These are phyloP conservation scores for Lithosia quadra DNA, from an alignment of 2,888 invertebrate species.

Conservation along the genomic window DNA sequence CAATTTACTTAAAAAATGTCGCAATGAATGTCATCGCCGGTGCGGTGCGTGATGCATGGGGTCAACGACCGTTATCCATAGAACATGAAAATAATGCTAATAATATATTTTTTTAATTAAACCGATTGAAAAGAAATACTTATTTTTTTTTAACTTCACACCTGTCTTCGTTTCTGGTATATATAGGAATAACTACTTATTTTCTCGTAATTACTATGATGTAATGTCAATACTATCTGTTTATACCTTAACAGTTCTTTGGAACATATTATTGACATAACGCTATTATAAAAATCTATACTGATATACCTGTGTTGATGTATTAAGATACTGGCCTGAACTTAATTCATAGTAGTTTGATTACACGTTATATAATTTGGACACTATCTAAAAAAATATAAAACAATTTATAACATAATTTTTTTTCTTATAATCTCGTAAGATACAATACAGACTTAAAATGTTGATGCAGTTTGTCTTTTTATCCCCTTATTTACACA, in stretches of 20 bases:
- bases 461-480: conserved; percentile 20
- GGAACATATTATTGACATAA: conserved; percentile 1
- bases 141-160: too few relatives aligned
- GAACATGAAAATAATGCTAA: too few relatives aligned
- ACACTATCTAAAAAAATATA: conserved; percentile 4
- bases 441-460: conserved; percentile 23
- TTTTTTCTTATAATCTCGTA: too few relatives aligned
- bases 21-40: too few relatives aligned
- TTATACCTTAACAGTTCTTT: background rate
- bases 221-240: background rate
- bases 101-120: too few relatives aligned
- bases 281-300: background rate
- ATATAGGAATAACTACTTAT: too few relatives aligned
- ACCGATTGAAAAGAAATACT: too few relatives aligned
- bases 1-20: too few relatives aligned
- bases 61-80: too few relatives aligned
- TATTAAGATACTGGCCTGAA: conserved; percentile 25
- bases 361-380: background rate
- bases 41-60: too few relatives aligned
- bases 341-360: conserved; percentile 1
- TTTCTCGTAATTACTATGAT: too few relatives aligned
- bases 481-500: background rate
- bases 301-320: conserved; percentile 8
- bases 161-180: too few relatives aligned
- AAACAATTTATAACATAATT: conserved; percentile 7